Evolutionary conservation across 1,140 invertebrate species (phyloP).

Genomic region (Hyposmocoma kahamanoa): DNA sequence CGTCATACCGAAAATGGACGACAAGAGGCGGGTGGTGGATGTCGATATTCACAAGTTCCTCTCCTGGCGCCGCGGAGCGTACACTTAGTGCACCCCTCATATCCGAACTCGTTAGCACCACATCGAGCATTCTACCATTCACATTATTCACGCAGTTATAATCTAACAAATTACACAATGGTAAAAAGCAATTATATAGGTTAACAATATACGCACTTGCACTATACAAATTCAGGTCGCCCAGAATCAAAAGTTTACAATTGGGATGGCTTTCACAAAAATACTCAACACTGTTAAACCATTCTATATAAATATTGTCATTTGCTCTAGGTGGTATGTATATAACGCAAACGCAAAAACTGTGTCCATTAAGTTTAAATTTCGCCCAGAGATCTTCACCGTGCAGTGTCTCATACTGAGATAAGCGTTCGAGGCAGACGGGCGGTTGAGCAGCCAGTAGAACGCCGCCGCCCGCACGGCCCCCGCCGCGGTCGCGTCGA

Average conservation of each 20-base stretch:
- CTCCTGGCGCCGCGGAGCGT: not conserved
- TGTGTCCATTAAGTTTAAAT: not conserved
- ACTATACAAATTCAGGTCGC: conserved; percentile 5
- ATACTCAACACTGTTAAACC: conserved; percentile 5
- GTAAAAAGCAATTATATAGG: not conserved
- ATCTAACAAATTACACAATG: not conserved
- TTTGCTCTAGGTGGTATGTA: not conserved
- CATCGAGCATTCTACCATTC: conserved; percentile 4
- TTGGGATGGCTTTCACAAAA: not conserved
- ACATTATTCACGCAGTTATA: conserved; percentile 6
- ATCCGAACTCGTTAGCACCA: conserved; percentile 3
- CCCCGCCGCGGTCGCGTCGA: not conserved
- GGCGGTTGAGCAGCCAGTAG: not conserved
- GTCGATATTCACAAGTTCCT: not conserved
- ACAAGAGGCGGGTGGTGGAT: not conserved
- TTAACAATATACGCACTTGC: not conserved
- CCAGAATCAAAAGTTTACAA: not conserved
- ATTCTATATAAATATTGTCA: not conserved
- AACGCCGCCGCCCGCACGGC: not conserved
- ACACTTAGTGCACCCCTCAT: not conserved
- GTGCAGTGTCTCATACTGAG: not conserved
- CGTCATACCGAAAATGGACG: not conserved
- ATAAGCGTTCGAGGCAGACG: not conserved
- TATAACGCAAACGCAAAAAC: not conserved
- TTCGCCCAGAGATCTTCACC: not conserved